Conservation (phyloP, 2,113 vertebrate genomes). For the Pseudorasbora parva region DNA sequence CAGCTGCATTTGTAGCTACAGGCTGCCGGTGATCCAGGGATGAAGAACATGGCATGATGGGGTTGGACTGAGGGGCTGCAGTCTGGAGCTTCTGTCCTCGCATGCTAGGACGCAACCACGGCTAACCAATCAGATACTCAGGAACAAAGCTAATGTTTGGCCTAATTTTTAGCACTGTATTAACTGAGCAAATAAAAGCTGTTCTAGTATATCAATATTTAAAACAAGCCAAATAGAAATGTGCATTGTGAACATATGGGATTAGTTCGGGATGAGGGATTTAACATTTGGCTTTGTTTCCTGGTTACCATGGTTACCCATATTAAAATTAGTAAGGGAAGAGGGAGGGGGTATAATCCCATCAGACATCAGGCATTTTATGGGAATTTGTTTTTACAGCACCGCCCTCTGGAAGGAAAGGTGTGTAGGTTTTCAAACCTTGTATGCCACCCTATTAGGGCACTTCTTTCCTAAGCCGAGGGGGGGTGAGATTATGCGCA, state of each 20-base stretch:
- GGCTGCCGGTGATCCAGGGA: slow-evolving; percentile 11
- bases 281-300: slow-evolving; percentile 70
- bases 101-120: slow-evolving; percentile 64
- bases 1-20: slow-evolving; percentile 23
- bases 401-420: slow-evolving; percentile 62
- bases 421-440: slow-evolving; percentile 88
- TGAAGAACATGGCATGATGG: slow-evolving; percentile 55
- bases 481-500: slow-evolving; percentile 93
- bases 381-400: slow-evolving; percentile 63
- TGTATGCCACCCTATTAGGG: slow-evolving; percentile 96
- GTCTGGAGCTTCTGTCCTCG: slow-evolving; percentile 57
- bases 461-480: slow-evolving; percentile 97
- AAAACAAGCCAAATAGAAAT: not conserved
- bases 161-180: not conserved
- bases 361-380: slow-evolving; percentile 61
- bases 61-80: slow-evolving; percentile 49
- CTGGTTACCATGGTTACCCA: slow-evolving; percentile 68
- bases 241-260: slow-evolving; percentile 16
- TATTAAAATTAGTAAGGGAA: slow-evolving; percentile 66
- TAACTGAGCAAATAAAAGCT: slow-evolving; percentile 6
- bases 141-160: slow-evolving; percentile 45
- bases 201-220: slow-evolving; percentile 8
- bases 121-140: slow-evolving; percentile 58
- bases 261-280: slow-evolving; percentile 16
- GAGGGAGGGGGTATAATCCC: slow-evolving; percentile 32